Conservation (phyloP, 2,797 vertebrate genomes). For the Aplochiton taeniatus region DNA sequence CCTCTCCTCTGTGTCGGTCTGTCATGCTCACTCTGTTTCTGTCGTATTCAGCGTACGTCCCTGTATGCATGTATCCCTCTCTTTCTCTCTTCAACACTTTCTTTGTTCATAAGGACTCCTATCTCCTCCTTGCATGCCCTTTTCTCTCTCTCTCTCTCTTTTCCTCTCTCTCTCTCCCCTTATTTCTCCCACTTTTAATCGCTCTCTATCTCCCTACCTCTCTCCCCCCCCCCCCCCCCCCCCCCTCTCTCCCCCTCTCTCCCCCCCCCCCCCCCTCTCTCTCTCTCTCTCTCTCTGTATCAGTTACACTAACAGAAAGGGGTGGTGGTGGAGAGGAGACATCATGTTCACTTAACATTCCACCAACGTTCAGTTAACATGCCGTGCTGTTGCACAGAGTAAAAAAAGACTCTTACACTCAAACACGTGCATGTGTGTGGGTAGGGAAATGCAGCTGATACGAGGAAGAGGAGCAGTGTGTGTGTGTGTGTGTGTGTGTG, state of each 20-base stretch:
- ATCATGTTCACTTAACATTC: constrained; percentile 74
- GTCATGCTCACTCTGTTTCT: neutral
- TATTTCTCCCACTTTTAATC: neutral
- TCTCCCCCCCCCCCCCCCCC: constrained; percentile 3
- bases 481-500: constrained; percentile 24
- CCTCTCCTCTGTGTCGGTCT: neutral
- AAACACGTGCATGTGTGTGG: constrained; percentile 5
- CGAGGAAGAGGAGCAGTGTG: constrained; percentile 45
- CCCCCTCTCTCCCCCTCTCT: constrained; percentile 18
- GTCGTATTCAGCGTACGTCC: too few relatives aligned
- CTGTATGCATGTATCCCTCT: constrained; percentile 32
- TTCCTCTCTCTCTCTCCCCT: neutral
- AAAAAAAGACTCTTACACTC: constrained; percentile 11
- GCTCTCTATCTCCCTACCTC: neutral
- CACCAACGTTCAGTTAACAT: constrained; percentile 72
- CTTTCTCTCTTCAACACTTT: constrained; percentile 1
- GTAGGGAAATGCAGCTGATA: neutral
- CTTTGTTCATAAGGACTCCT: constrained; percentile 42
- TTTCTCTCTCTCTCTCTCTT: constrained; percentile 3
- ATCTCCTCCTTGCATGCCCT: constrained; percentile 28
- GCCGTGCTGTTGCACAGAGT: constrained; percentile 56
- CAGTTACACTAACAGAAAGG: constrained; percentile 5
- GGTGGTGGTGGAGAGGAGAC: constrained; percentile 58
- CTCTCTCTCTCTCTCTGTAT: neutral
- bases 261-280: neutral